Base-by-base conservation (phyloP, 1,140 invertebrate species). In the Pseudomyrmex concolor region DNA sequence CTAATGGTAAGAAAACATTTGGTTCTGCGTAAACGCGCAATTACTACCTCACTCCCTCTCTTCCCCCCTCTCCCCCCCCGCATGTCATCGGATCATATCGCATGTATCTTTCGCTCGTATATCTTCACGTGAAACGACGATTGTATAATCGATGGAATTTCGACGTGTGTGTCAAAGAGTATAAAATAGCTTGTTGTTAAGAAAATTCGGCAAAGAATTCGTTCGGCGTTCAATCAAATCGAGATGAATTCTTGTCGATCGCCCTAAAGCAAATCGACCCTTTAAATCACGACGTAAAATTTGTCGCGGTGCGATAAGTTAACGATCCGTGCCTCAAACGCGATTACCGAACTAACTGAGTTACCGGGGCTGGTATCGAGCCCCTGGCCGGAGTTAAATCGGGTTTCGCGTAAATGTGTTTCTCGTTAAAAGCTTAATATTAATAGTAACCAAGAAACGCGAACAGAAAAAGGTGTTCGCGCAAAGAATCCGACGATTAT, bases 251-350 rank as follows among this genome's bases (percentile, higher is more conserved):
- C 19, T 48, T 62, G 54, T 70, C 74, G 88, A 78, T 87, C 59
- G 78, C 76, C 70, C 71, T 22, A 64, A 7, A 87, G 85, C 82
- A 59, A 50, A 45, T 84, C 70, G 71, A 9, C 62, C 68, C 68
- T 54, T 71, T 72, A 72, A 87, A 90, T 91, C 88, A 85, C 81
- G 86, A 86, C 78, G 85, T 90, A 86, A 90, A 91, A 90, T 89
- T 86, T 91, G 77, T 59, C 80, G 87, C 81, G 84, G 55, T 76
- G 87, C 88, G 89, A 90, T 90, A 91, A 91, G 89, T 91, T 91
- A 91, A 91, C 89, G 89, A 90, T 90, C 86, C 89, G 80, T 87
- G 89, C 88, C 89, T 82, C 87, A 85, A 91, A 91, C 84, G 82
- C 83, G 88, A 90, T 91, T 91, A 91, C 74, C 66, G 74, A 63